phyloP scores from a whole-genome alignment of 2,113 vertebrate genomes.

The Megalops atlanticus region DNA sequence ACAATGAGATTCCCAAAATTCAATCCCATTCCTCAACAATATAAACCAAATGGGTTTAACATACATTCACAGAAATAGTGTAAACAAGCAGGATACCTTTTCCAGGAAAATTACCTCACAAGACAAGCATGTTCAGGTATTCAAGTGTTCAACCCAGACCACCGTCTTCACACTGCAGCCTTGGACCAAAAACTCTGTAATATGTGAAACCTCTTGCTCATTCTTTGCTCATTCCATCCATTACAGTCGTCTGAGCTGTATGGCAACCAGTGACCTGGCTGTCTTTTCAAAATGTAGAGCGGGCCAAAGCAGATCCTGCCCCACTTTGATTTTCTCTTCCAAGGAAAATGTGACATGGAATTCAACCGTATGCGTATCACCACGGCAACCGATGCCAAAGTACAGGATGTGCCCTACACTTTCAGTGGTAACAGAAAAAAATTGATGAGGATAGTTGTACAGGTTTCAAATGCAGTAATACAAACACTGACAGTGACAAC shows the following conservation, averaged over 20 bases:
- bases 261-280: not conserved
- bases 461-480: not conserved
- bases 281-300: not conserved
- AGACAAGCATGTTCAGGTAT: not conserved
- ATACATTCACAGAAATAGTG: not conserved
- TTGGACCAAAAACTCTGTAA: not conserved
- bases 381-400: not conserved
- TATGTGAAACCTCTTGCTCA: not conserved
- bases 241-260: not conserved
- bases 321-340: not conserved
- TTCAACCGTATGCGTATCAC: not conserved
- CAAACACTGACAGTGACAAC: not conserved
- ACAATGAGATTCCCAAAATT: too few species aligned
- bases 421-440: too few species aligned
- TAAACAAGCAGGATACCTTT: not conserved
- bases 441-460: too few species aligned
- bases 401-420: too few species aligned
- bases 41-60: not conserved
- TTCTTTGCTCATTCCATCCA: not conserved
- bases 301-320: not conserved
- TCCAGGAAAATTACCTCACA: not conserved
- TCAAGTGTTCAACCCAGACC: not conserved
- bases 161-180: not conserved
- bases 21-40: not conserved
- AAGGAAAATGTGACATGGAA: not conserved